Percentiles rank a stretch among this genome's conserved stretches.
These are phyloP conservation scores for Microtus ochrogaster DNA, from an alignment of 2,113 vertebrate genomes.

Conservation along the genomic window DNA sequence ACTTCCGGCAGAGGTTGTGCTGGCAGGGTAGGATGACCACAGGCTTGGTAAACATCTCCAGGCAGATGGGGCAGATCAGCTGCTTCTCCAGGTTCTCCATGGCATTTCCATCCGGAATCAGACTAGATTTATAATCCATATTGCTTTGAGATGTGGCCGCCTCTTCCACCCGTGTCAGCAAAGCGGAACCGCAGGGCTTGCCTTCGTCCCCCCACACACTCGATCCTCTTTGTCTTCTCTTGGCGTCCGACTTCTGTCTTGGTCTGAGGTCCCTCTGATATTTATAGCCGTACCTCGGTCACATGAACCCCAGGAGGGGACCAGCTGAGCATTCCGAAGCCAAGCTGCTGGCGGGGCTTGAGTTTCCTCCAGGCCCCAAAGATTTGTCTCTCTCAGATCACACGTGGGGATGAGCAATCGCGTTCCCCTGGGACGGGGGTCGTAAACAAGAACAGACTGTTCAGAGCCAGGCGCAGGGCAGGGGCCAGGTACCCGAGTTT, in stretches of 20 bases:
- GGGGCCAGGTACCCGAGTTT: conserved; percentile 42
- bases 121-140: conserved; percentile 88
- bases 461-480: neutral
- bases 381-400: conserved; percentile 79
- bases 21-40: conserved; percentile 99
- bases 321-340: conserved; percentile 82
- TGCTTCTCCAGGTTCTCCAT: conserved; percentile 98
- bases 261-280: conserved; percentile 76
- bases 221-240: neutral
- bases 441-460: conserved; percentile 90
- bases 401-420: conserved; percentile 78
- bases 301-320: conserved; percentile 81
- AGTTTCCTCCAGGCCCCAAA: conserved; percentile 81
- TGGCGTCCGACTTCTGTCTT: conserved; percentile 50
- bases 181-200: neutral
- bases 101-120: conserved; percentile 87
- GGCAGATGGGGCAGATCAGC: conserved; percentile 97
- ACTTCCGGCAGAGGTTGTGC: conserved; percentile 97
- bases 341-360: conserved; percentile 74
- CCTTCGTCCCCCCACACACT: neutral
- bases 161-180: neutral
- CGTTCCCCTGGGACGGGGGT: conserved; percentile 53
- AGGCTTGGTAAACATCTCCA: conserved; percentile 98
- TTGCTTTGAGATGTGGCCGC: neutral
- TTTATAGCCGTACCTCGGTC: conserved; percentile 85